A percentile compares a stretch with the other conserved stretches of the same genome.
Conservation (phyloP, 2,888 invertebrate genomes). For the Bembecia ichneumoniformis region DNA sequence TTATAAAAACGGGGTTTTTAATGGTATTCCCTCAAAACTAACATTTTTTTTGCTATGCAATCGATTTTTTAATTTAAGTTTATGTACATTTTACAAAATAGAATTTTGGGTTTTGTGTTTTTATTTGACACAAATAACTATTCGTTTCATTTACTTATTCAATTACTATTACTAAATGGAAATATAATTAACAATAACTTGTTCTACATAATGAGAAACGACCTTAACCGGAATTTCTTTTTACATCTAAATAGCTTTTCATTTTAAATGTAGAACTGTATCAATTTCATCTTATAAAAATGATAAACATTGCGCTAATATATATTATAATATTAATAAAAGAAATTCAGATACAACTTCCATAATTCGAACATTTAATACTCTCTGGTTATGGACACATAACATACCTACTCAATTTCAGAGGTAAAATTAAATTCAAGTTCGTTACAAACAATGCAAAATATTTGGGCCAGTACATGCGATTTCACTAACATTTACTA, state of each 20-base stretch:
- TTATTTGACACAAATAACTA: conserved; percentile 1
- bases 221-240: background rate
- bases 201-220: conserved; percentile 2
- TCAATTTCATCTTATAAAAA: conserved; percentile 10
- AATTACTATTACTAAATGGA: background rate
- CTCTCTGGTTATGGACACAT: too few species aligned
- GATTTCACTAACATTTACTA: too few species aligned
- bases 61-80: conserved; percentile 12
- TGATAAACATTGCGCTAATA: conserved; percentile 29
- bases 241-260: background rate
- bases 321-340: conserved; percentile 12
- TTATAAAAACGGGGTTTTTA: background rate
- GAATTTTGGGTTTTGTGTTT: conserved; percentile 11
- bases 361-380: too few species aligned
- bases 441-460: too few species aligned
- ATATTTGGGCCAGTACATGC: too few species aligned
- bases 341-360: too few species aligned
- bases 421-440: too few species aligned
- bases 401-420: too few species aligned
- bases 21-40: background rate
- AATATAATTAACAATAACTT: conserved; percentile 6
- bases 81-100: conserved; percentile 26
- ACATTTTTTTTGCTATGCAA: conserved; percentile 9
- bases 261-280: conserved; percentile 12
- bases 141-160: background rate